These are phyloP conservation scores for Heterohyrax brucei DNA, from an alignment of 2,797 vertebrate species.

Conservation along the genomic window DNA sequence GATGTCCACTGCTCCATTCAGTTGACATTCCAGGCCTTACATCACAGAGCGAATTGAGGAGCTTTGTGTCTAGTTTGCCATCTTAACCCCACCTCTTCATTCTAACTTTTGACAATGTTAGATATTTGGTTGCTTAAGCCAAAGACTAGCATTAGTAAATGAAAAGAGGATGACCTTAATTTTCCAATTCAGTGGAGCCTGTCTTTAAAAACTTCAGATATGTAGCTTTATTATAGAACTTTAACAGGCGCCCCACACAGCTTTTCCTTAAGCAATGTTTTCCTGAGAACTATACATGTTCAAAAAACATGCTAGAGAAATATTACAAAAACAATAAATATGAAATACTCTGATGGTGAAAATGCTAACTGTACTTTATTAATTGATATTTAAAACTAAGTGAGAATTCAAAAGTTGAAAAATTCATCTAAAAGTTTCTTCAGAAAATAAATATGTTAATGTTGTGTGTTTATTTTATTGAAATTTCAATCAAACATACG, in stretches of 20 bases:
- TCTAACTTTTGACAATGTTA: slow-evolving; percentile 3
- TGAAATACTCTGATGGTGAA: background rate
- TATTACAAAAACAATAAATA: background rate
- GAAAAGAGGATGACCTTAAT: background rate
- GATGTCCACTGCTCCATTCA: too few relatives aligned
- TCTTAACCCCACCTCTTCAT: background rate
- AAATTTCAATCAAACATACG: background rate
- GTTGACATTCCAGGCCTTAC: too few relatives aligned
- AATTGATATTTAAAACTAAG: slow-evolving; percentile 40
- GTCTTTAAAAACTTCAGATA: background rate
- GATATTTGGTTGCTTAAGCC: background rate
- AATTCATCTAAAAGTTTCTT: background rate
- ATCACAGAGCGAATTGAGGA: background rate
- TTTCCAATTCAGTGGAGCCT: background rate
- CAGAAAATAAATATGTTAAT: slow-evolving; percentile 18
- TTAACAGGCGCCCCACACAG: background rate
- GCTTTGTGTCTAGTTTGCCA: too few relatives aligned
- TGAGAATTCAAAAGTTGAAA: background rate
- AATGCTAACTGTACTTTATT: background rate
- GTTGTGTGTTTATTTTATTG: background rate
- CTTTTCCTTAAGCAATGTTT: background rate
- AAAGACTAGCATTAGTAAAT: background rate
- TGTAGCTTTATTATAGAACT: background rate
- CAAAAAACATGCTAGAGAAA: background rate
- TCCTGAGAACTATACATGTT: background rate